Base-by-base conservation (phyloP, 2,888 invertebrate genomes). In the Charanyca ferruginea region DNA sequence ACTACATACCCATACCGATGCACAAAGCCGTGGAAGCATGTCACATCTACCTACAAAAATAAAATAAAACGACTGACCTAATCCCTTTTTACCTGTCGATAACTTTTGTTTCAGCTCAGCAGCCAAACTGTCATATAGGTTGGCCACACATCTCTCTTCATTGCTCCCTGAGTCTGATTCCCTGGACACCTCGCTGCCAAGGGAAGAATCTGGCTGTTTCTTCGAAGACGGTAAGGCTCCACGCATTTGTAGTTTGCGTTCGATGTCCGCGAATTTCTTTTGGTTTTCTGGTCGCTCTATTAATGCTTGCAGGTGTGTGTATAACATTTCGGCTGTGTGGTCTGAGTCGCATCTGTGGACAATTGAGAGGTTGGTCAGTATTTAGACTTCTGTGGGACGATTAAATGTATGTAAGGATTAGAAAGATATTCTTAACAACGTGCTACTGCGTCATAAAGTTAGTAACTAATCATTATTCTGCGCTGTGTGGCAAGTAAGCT, bases 121-220 rank as follows among this genome's bases (percentile, higher is more conserved):
- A 1, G 99, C 98, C 77, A 99, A 95, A 44, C 98, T 98, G 89
- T 99, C 98, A 90, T 98, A 99, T 9, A 98, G 96, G 70, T 97
- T 97, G 25, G 98, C 97, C 28, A 98, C 95, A 44, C 94, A 96
- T 91, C 97, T 94, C 85, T 97, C 97, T 89, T 97, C 96, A 80
- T 97, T 96, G 87, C 97, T 96, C 84, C 97, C 97, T 8, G 97
- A 97, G 87, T 97, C 97, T 49, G 97, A 96, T 81, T 97, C 96
- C 83, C 97, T 93, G 45, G 97, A 97, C 0, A 97, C 97, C 85
- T 97, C 98, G 80, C 97, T 97, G 9, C 98, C 97, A 57, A 98
- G 92, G 0, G 97, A 97, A 13, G 97, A 97, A 83, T 97, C 97
- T 77, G 97, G 97, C 0, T 94, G 94, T 83, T 97, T 97, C 87